Percentiles rank a stretch among this genome's conserved stretches.
phyloP scores from a whole-genome alignment of 2,113 vertebrate genomes.

The Nannobrachium achirus region DNA sequence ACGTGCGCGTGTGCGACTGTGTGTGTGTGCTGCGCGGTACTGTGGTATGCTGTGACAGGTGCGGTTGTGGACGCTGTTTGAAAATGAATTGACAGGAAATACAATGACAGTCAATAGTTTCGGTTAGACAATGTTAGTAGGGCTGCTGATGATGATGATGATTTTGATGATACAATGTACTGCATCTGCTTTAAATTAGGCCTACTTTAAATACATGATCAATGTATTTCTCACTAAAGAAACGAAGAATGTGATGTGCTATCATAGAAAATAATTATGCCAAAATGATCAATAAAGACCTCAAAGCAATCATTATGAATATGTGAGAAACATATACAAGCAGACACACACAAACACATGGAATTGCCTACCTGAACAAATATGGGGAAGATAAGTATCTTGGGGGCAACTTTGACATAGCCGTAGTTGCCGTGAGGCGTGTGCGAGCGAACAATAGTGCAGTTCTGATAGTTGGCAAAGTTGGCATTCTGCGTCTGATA shows the following conservation, averaged over 20 bases:
- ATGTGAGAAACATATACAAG: background rate
- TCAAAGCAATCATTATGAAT: too few species aligned
- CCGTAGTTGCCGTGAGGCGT: conserved; percentile 85
- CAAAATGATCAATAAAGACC: too few species aligned
- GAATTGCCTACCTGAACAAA: conserved; percentile 87
- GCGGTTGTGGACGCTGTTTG: background rate
- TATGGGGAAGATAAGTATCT: conserved; percentile 93
- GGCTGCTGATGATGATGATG: background rate
- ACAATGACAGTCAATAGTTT: conserved; percentile 1
- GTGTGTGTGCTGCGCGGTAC: background rate
- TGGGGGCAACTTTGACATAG: conserved; percentile 89
- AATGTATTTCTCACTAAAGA: too few species aligned
- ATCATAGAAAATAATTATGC: too few species aligned
- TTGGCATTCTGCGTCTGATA: conserved; percentile 81
- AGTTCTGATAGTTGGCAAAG: conserved; percentile 90
- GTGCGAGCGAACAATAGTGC: conserved; percentile 86
- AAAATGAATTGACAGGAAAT: conserved; percentile 44
- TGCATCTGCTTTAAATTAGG: too few species aligned
- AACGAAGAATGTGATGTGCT: too few species aligned
- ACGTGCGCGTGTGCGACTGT: background rate
- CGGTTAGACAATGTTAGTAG: too few species aligned
- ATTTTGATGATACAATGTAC: too few species aligned
- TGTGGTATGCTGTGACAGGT: background rate
- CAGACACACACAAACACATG: background rate
- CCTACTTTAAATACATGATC: background rate